A percentile compares a stretch with the other conserved stretches of the same genome.
Conservation (phyloP, 2,113 vertebrate genomes). For the Cheirogaleus medius region DNA sequence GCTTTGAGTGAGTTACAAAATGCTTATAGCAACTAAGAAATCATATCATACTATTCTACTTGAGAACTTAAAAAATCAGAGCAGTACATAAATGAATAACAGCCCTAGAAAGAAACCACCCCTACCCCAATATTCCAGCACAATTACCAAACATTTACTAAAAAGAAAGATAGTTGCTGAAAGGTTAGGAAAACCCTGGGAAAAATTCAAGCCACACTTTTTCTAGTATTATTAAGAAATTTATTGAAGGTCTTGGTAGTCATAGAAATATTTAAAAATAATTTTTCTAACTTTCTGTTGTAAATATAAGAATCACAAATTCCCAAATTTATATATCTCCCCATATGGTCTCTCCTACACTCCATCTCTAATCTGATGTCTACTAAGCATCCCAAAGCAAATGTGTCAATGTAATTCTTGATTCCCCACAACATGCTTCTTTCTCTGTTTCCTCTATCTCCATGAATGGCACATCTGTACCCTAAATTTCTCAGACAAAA, state of each 20-base stretch:
- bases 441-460: neutral
- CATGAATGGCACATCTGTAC: neutral
- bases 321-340: neutral
- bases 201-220: neutral
- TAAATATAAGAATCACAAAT: neutral
- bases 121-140: neutral
- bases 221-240: neutral
- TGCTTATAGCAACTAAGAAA: neutral
- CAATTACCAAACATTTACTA: neutral
- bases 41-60: neutral
- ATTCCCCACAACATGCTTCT: neutral
- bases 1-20: neutral
- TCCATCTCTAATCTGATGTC: neutral
- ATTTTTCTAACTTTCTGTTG: neutral
- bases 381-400: neutral
- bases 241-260: neutral
- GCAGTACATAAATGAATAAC: neutral
- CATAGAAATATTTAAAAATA: neutral
- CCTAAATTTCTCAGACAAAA: neutral
- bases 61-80: neutral
- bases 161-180: neutral
- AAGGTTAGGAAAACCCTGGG: neutral
- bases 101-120: neutral
- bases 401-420: neutral
- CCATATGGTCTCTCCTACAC: neutral